These are phyloP conservation scores for Aphidius gifuensis DNA, from an alignment of 1,140 invertebrate genomes.

Conservation along the genomic window DNA sequence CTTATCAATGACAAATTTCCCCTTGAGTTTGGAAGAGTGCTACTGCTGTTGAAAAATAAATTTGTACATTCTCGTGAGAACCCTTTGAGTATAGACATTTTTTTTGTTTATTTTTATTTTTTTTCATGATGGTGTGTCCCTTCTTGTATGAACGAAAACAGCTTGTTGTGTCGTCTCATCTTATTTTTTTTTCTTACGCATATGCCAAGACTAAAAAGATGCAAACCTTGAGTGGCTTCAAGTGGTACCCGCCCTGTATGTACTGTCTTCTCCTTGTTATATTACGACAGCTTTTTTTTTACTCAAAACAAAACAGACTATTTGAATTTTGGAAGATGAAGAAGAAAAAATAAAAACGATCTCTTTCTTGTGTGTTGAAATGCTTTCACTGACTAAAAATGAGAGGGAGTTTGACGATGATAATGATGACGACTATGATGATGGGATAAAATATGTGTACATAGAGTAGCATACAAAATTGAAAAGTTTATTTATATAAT, in stretches of 20 bases:
- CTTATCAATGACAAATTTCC: conserved; percentile 41
- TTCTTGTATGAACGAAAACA: too few relatives aligned
- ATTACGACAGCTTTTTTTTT: too few relatives aligned
- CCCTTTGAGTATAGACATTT: conserved; percentile 8
- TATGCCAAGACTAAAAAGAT: conserved; percentile 2
- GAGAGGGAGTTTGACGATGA: conserved; percentile 1
- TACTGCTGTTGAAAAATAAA: conserved; percentile 37
- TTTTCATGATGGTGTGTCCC: too few relatives aligned
- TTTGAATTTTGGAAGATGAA: too few relatives aligned
- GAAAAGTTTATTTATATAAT: too few relatives aligned
- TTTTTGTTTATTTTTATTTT: not conserved
- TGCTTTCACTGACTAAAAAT: conserved; percentile 20
- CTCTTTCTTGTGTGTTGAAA: conserved; percentile 19
- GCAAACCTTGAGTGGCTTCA: conserved; percentile 21
- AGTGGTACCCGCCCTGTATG: not conserved
- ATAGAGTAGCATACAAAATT: too few relatives aligned
- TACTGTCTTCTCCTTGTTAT: too few relatives aligned
- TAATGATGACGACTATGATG: too few relatives aligned
- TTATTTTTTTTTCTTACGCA: conserved; percentile 23
- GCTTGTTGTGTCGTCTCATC: conserved; percentile 6
- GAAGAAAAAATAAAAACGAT: not conserved
- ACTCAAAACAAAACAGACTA: too few relatives aligned
- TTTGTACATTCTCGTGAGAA: conserved; percentile 34
- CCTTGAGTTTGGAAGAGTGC: conserved; percentile 35
- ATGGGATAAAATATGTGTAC: too few relatives aligned